These are phyloP conservation scores for Lepidocyrtoides sp. DNA, from an alignment of 2,888 invertebrate species.

Conservation along the genomic window DNA sequence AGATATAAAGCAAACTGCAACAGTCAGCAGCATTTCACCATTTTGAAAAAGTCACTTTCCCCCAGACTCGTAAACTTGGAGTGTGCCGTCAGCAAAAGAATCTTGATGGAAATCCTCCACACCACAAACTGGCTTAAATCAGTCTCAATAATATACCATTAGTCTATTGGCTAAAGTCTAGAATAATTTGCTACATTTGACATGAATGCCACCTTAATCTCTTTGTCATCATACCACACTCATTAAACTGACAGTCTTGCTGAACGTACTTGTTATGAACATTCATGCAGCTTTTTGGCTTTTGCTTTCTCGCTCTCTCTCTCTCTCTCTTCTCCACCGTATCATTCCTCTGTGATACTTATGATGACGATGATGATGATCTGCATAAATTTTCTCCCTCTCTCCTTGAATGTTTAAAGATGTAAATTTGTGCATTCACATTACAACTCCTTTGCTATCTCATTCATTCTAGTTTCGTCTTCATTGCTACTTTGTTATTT, in stretches of 20 bases:
- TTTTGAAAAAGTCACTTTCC: not conserved
- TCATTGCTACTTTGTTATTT: too few relatives aligned
- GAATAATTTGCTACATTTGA: not conserved
- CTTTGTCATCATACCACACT: not conserved
- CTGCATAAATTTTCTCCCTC: slow-evolving; percentile 7
- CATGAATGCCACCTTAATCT: not conserved
- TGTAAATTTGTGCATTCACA: not conserved
- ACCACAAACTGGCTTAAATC: not conserved
- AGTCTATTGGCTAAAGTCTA: too few relatives aligned
- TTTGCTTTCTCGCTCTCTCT: not conserved
- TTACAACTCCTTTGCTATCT: not conserved
- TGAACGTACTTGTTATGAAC: not conserved
- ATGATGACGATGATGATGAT: not conserved
- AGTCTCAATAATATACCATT: too few relatives aligned
- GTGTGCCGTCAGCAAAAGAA: not conserved
- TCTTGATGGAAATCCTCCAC: not conserved
- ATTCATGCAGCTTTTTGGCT: not conserved
- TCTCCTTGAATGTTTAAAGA: not conserved
- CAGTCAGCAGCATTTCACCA: slow-evolving; percentile 19
- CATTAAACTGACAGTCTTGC: slow-evolving; percentile 6
- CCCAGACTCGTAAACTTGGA: not conserved
- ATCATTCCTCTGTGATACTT: not conserved
- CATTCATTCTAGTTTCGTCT: not conserved
- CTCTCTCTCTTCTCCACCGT: too few relatives aligned
- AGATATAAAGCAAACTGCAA: not conserved